Evolutionary conservation across 2,797 vertebrate species (phyloP).

Genomic region (Manis javanica): DNA sequence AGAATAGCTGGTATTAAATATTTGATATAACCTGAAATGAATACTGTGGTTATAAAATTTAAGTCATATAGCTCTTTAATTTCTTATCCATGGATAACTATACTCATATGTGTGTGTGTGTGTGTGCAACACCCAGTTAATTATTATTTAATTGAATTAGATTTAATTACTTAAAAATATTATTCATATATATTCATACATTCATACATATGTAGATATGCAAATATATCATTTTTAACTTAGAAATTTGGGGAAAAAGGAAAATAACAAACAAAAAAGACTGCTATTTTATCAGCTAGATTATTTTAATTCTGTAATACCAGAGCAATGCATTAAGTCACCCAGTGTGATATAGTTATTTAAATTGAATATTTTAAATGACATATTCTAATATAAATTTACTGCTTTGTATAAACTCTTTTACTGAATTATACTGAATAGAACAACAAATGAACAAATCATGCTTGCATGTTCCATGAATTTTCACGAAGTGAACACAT

Average conservation of each 20-base stretch:
- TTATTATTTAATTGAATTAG: slow-evolving; percentile 16
- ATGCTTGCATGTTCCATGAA: background rate
- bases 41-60: slow-evolving; percentile 85
- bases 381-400: background rate
- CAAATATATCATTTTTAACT: background rate
- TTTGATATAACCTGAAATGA: slow-evolving; percentile 88
- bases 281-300: background rate
- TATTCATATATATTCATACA: background rate
- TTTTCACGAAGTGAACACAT: background rate
- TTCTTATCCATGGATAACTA: slow-evolving; percentile 81
- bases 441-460: slow-evolving; percentile 34
- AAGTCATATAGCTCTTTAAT: slow-evolving; percentile 79
- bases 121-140: background rate
- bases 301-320: slow-evolving; percentile 19
- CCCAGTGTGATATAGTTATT: background rate
- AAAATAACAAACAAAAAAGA: slow-evolving; percentile 2
- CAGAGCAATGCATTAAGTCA: background rate
- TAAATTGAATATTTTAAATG: background rate
- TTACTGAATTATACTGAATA: slow-evolving; percentile 7
- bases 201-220: background rate
- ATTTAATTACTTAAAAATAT: slow-evolving; percentile 4
- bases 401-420: background rate
- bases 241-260: background rate
- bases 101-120: background rate
- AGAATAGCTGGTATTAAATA: slow-evolving; percentile 90